These are phyloP conservation scores for Corynorhinus townsendii DNA, from an alignment of 2,113 vertebrate species.

Conservation along the genomic window DNA sequence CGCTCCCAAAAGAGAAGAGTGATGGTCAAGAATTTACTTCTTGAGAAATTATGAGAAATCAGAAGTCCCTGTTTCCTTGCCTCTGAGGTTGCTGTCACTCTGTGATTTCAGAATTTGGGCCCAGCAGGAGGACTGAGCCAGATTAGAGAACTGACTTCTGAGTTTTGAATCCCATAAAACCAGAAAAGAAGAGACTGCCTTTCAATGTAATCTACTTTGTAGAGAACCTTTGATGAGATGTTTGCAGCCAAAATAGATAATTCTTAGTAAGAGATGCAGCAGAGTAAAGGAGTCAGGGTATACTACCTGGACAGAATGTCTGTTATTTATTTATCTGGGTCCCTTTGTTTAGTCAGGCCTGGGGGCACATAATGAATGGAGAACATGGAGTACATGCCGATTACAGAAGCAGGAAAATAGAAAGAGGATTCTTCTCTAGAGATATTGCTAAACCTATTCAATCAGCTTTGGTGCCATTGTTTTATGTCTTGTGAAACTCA, in stretches of 20 bases:
- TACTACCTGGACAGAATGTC: neutral
- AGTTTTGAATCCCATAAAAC: constrained; percentile 19
- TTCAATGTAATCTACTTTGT: neutral
- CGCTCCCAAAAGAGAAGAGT: neutral
- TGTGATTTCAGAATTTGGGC: neutral
- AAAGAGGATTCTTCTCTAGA: constrained; percentile 8
- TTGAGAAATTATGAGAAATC: neutral
- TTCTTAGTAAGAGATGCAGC: neutral
- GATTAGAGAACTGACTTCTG: neutral
- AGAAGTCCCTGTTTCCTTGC: neutral
- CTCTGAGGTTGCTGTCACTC: neutral
- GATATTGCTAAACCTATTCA: neutral
- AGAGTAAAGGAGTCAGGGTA: neutral
- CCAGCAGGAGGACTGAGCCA: neutral
- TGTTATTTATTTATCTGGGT: constrained; percentile 33
- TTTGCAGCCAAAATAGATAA: constrained; percentile 6
- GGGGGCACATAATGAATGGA: neutral
- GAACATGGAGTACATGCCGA: neutral
- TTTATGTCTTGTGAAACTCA: neutral
- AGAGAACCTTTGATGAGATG: constrained; percentile 29
- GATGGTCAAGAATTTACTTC: neutral
- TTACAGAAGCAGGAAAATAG: neutral
- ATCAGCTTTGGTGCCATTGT: neutral
- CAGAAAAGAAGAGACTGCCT: neutral
- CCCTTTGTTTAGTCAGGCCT: neutral